Base-by-base conservation (phyloP, 2,888 invertebrate genomes). In the Anarsia innoxiella region DNA sequence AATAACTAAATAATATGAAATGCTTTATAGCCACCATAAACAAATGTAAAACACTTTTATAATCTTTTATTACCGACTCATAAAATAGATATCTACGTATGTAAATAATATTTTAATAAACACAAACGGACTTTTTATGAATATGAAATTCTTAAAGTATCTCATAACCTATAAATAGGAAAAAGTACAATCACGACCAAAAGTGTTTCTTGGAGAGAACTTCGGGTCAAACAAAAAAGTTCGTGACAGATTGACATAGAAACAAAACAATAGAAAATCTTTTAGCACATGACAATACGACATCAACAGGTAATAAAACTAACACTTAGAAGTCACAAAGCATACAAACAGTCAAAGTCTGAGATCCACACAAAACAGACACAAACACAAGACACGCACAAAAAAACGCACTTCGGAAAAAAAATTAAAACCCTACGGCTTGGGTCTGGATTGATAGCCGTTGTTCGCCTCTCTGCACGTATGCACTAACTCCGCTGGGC, bases 391-490 rank as follows among this genome's bases (percentile, higher is more conserved):
- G 72, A 79, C 80, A 54, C 61, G 67, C 52, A 49, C 74, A 55
- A 68, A 68, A 68, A 68, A 64, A 61, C 51, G 49, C 74, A 66
- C 71, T 67, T 46, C 38, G 43, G 44, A 53, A 66, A 73, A 74
- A 65, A 70, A 71, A 67, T 56, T 56, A 51, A 60, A 65, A 69
- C 64, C 73, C 76, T 71, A 74, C 70, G 72, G 74, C 78, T 61
- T 64, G 64, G 56, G 66, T 56, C 70, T 66, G 70, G 70, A 76
- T 75, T 80, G 77, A 78, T 78, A 74, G 71, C 70, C 62, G 55
- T 59, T 63, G 67, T 58, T 59, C 63, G 61, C 62, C 71, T 64
- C 63, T 64, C 71, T 65, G 66, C 69, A 69, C 70, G 73, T 72
- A 68, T 65, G 62, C 64, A 63, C 66, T 57, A 63, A 60, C 61